Evolutionary conservation across 2,888 invertebrate species (phyloP), one percentile per base, ranked within the genome.

Genomic region (Antheraea yamamai): DNA sequence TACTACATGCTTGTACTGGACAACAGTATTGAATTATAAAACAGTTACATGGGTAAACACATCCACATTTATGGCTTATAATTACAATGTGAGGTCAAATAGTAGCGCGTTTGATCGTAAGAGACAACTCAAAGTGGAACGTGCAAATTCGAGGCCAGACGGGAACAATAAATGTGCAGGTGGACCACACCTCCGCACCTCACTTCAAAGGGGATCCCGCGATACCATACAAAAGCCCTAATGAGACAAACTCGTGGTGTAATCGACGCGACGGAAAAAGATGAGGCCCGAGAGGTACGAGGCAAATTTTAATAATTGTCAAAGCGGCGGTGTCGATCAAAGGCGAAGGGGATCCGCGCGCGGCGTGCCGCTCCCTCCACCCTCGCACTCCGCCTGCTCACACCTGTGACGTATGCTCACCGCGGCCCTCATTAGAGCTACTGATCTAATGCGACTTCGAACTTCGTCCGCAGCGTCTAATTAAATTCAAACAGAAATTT

Each of bases 301-400:
- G 94, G 94, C 95, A 93, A 95, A 95, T 95, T 95, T 95, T 95
- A 95, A 95, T 95, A 95, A 95, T 95, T 95, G 95, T 95, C 95
- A 95, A 95, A 95, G 95, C 95, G 94, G 92, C 95, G 95, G 95
- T 92, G 89, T 87, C 94, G 94, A 95, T 95, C 95, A 95, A 95
- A 95, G 93, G 93, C 90, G 87, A 85, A 61, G 89, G 89, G 91
- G 86, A 84, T 74, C 74, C 81, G 74, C 78, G 78, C 77, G 76
- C 61, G 61, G 61, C 7, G 68, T 72, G 74, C 75, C 73, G 75
- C 77, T 73, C 76, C 78, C 74, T 76, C 83, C 75, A 79, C 78
- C 80, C 78, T 75, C 77, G 74, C 78, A 76, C 81, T 74, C 79
- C 78, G 77, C 83, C 81, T 84, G 77, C 85, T 84, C 86, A 87